phyloP scores from a whole-genome alignment of 2,113 vertebrate species.

The Corvus hawaiiensis region DNA sequence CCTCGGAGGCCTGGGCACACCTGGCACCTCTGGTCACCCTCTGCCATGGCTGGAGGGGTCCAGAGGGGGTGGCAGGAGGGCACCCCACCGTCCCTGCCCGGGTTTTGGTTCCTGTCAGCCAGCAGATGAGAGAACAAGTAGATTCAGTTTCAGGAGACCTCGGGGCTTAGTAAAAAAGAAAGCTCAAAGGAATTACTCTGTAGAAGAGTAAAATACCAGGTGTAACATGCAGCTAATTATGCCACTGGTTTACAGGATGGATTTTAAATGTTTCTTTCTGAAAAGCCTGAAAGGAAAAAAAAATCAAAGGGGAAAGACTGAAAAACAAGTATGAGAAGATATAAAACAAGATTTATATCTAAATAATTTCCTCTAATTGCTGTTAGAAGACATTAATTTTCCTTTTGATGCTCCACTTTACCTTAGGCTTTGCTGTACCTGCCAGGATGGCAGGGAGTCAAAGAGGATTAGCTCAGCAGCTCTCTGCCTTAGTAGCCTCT shows the following conservation, averaged over 20 bases:
- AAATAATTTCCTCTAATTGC: slow-evolving; percentile 83
- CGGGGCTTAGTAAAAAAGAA: slow-evolving; percentile 35
- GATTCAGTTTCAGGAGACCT: slow-evolving; percentile 50
- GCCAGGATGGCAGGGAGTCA: slow-evolving; percentile 77
- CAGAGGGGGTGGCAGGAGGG: neutral
- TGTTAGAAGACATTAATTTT: slow-evolving; percentile 81
- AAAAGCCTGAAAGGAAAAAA: slow-evolving; percentile 70
- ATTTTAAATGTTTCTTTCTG: slow-evolving; percentile 67
- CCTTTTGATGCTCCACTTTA: slow-evolving; percentile 78
- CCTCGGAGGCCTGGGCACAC: neutral
- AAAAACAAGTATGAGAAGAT: slow-evolving; percentile 79
- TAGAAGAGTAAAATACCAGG: slow-evolving; percentile 63
- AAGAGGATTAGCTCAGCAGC: slow-evolving; percentile 73
- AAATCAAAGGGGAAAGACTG: slow-evolving; percentile 77
- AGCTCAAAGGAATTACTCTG: slow-evolving; percentile 56
- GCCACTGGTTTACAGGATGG: slow-evolving; percentile 50
- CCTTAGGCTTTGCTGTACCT: slow-evolving; percentile 71
- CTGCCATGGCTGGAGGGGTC: fast-evolving
- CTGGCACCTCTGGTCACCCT: neutral
- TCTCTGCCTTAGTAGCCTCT: slow-evolving; percentile 56
- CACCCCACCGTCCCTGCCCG: fast-evolving
- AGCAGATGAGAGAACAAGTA: slow-evolving; percentile 41
- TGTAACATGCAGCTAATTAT: slow-evolving; percentile 70
- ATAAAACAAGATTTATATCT: slow-evolving; percentile 82
- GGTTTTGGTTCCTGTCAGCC: neutral